A percentile compares a stretch with the other conserved stretches of the same genome.
phyloP scores from a whole-genome alignment of 2,888 invertebrate genomes.

The Kryphioiulus occultus region DNA sequence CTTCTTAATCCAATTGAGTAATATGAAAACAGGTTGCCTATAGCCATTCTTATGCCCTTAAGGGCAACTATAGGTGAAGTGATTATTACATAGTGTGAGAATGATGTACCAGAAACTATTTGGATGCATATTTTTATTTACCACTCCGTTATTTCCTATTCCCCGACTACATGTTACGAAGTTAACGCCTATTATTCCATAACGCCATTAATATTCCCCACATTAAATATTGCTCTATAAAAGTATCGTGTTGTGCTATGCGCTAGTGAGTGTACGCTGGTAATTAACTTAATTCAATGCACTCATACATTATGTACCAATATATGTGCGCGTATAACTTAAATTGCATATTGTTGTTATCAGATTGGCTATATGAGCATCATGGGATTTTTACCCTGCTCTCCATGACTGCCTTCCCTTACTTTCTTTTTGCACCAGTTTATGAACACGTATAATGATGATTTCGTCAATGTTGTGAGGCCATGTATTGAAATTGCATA shows the following conservation, averaged over 20 bases:
- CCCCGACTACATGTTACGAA: conserved; percentile 24
- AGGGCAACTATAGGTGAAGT: not conserved
- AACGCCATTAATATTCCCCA: conserved; percentile 21
- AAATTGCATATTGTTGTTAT: conserved; percentile 38
- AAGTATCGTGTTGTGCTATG: not conserved
- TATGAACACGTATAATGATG: not conserved
- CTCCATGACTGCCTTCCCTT: not conserved
- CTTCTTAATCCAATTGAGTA: too few species aligned
- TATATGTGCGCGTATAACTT: not conserved
- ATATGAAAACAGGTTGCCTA: not conserved
- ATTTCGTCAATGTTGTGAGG: not conserved
- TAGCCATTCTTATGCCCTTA: not conserved
- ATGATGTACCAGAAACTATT: not conserved
- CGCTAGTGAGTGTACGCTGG: not conserved
- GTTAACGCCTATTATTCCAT: conserved; percentile 40
- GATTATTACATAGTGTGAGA: not conserved
- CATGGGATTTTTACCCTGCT: not conserved
- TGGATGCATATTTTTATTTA: conserved; percentile 24
- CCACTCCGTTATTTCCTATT: not conserved
- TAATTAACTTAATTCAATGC: conserved; percentile 40
- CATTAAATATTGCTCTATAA: conserved; percentile 10
- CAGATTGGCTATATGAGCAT: conserved; percentile 25
- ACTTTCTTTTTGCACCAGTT: not conserved
- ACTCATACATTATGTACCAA: conserved; percentile 37
- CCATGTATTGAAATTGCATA: not conserved